Evolutionary conservation across 2,113 vertebrate genomes (phyloP).

Genomic region (Neolamprologus longior): DNA sequence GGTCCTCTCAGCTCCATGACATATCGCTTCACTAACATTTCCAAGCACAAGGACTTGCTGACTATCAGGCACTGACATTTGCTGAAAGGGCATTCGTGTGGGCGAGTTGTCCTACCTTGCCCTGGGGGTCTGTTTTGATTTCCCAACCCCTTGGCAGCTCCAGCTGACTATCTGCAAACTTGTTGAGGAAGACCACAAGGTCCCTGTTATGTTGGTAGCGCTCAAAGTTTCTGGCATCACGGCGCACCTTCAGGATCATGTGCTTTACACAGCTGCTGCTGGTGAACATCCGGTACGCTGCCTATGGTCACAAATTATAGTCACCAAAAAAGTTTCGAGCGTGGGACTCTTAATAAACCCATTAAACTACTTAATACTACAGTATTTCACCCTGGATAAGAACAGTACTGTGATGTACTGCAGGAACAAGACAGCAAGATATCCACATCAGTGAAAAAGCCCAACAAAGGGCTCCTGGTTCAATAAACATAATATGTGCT

Average conservation of each 20-base stretch:
- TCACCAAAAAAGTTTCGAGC: neutral
- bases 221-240: conserved; percentile 94
- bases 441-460: neutral
- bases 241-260: conserved; percentile 96
- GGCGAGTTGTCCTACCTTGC: conserved; percentile 76
- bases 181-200: conserved; percentile 96
- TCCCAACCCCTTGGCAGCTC: conserved; percentile 97
- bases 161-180: conserved; percentile 87
- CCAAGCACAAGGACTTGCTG: neutral
- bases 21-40: neutral
- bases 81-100: neutral
- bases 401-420: neutral
- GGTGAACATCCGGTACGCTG: conserved; percentile 94
- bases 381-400: neutral
- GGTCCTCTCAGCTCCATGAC: neutral
- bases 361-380: neutral
- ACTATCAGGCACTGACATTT: neutral
- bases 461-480: neutral
- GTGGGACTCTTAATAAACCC: neutral
- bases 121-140: conserved; percentile 94
- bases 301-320: conserved; percentile 60
- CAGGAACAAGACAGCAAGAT: fast-evolving
- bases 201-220: conserved; percentile 98
- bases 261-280: conserved; percentile 97
- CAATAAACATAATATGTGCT: neutral